Evolutionary conservation across 2,888 invertebrate species (phyloP), one percentile per base, ranked within the genome.

Genomic region (Drosophila colorata): DNA sequence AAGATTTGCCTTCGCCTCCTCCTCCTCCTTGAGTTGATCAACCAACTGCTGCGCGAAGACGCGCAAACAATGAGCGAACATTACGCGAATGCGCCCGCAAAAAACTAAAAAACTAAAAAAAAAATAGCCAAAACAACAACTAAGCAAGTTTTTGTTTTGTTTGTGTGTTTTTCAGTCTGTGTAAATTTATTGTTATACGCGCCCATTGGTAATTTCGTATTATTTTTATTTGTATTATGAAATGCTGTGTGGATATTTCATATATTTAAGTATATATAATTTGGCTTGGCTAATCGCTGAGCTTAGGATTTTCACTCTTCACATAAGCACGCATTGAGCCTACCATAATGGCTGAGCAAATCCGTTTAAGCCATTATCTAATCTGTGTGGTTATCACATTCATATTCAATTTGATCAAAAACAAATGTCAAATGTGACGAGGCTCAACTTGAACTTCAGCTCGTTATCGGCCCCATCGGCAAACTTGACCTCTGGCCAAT

Each of bases 181-280:
- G 66, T 56, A 74, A 85, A 79, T 86, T 80, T 84, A 83, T 84
- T 82, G 70, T 83, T 74, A 86, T 86, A 78, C 65, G 69, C 80
- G 87, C 77, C 74, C 84, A 86, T 86, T 80, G 80, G 88, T 84
- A 88, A 88, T 88, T 84, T 83, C 44, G 69, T 88, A 74, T 79
- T 66, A 79, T 84, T 73, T 77, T 33, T 58, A 35, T 61, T 66
- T 74, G 67, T 70, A 83, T 84, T 83, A 86, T 86, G 88, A 84
- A 84, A 84, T 68, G 61, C 55, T 60, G 52, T 61, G 73, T 68
- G 79, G 60, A 64, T 74, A 76, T 76, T 73, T 31, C 33, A 41
- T n/a, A 52, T 20, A 41, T 23, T 14, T 69, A 75, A 82, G 70
- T 67, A 68, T 41, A 14, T 33, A 23, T 43, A 65, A 69, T 49